Base-by-base conservation (phyloP, 2,113 vertebrate genomes). In the Ceratotherium simum region DNA sequence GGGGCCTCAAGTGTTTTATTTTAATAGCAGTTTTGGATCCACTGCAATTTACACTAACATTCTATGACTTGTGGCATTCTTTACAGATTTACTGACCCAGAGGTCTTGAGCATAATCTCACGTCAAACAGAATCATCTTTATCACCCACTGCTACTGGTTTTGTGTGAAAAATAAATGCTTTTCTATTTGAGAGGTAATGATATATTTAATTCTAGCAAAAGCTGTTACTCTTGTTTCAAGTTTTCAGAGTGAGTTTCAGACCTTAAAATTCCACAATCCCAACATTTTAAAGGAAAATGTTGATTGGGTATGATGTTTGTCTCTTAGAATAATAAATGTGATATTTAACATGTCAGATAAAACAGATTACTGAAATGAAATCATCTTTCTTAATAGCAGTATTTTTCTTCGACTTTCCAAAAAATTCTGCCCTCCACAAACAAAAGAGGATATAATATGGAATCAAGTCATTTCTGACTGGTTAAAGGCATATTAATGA, bases 61-160 rank as follows among this genome's bases (percentile, higher is more conserved):
- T 73, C n/a, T 16, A 96, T 91, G 94, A 54, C 7, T 23, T 82
- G 65, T 84, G 88, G 87, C 91, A 92, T 48, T 62, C 39, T 90
- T 73, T 76, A 51, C 27, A 72, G 60, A 97, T 98, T 98, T 97
- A 73, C 36, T 90, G 67, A 94, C n/a, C 92, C 85, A 90, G 60
- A 95, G 78, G 79, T 96, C 95, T 97, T 25, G 20, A 92, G 39
- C 86, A 79, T 97, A 94, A 96, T 98, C 1, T 5, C 31, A 6
- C 42, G 42, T 98, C 89, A 93, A 64, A 90, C 25, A 72, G 9
- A 98, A 96, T 96, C 70, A 97, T 82, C 62, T 97, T 97, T 96
- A 90, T 31, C 93, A 91, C 64, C 42, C 5, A n/a, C 9, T 90
- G 62, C 54, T 89, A 60, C 80, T 60, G 51, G 33, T 69, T 70